phyloP scores from a whole-genome alignment of 2,797 vertebrate species.

The Dipus sagitta region DNA sequence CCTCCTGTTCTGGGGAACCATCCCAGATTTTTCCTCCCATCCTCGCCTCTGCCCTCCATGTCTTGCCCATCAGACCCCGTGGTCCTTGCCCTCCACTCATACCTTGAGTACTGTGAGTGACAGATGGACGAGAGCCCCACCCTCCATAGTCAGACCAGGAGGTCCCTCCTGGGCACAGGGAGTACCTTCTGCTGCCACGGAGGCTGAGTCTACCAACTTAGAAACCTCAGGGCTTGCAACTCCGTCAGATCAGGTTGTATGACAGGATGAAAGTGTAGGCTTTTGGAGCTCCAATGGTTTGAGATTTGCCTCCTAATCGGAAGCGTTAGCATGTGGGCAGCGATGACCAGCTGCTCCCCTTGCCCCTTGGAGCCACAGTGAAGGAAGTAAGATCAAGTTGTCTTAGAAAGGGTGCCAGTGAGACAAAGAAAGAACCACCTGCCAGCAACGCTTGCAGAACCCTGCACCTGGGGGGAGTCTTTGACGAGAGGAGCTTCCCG shows the following conservation, averaged over 20 bases:
- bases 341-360: conserved; percentile 71
- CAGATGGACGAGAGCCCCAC: conserved; percentile 10
- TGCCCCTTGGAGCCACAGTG: conserved; percentile 63
- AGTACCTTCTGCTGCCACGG: conserved; percentile 63
- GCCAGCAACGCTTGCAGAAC: conserved; percentile 23
- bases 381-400: conserved; percentile 76
- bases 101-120: conserved; percentile 47
- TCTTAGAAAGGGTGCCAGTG: conserved; percentile 67
- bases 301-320: conserved; percentile 63
- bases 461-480: conserved; percentile 19
- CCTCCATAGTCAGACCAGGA: neutral
- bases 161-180: conserved; percentile 47
- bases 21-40: neutral
- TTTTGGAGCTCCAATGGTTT: conserved; percentile 67
- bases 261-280: conserved; percentile 72
- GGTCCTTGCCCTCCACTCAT: neutral
- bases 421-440: conserved; percentile 62
- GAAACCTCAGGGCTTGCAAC: conserved; percentile 47
- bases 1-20: neutral
- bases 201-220: conserved; percentile 48
- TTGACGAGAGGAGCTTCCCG: conserved; percentile 41
- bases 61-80: neutral
- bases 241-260: conserved; percentile 67
- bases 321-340: conserved; percentile 65
- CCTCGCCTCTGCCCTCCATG: neutral